Base-by-base conservation (phyloP, 2,888 invertebrate species). In the Pycnomerus fuliginosus region DNA sequence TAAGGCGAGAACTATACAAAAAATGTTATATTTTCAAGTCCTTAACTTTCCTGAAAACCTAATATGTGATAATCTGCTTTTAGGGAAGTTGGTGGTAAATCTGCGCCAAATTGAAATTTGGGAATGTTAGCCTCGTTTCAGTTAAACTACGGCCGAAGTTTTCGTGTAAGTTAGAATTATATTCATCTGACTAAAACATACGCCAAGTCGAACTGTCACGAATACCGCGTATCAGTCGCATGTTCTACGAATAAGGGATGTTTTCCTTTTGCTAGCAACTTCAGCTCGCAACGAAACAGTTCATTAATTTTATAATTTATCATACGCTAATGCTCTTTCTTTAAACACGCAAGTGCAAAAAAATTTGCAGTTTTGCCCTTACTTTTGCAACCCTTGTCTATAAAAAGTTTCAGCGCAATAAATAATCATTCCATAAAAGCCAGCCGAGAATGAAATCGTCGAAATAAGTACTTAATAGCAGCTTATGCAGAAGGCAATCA, bases 41-140 rank as follows among this genome's bases (percentile, higher is more conserved):
- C 38, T 48, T 41, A 44, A 40, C 27, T n/a, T n/a, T n/a, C n/a
- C n/a, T 39, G 33, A 37, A 42, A 49, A 44, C 37, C 50, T 56
- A 54, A 53, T 56, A 52, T 54, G 56, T 56, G 52, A 53, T 54
- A 53, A 56, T 53, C 56, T 48, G 47, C 50, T 56, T 53, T 52
- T 52, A 49, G 48, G 44, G 35, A 44, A 56, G 48, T 53, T 53
- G 42, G 52, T 44, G 50, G 50, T 54, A 54, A 58, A 51, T 55
- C 50, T 53, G 52, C 48, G 42, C 54, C 41, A 54, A 55, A 58
- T 58, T 58, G 53, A 58, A 58, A 55, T 55, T 55, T 54, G 43
- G 53, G 49, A 44, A 54, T 54, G 52, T 52, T 44, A 58, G 52
- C 52, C 43, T 52, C 53, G 55, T 55, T 54, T 52, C 48, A 46